Conservation (phyloP, 2,797 vertebrate genomes). For the Pangasius djambal region DNA sequence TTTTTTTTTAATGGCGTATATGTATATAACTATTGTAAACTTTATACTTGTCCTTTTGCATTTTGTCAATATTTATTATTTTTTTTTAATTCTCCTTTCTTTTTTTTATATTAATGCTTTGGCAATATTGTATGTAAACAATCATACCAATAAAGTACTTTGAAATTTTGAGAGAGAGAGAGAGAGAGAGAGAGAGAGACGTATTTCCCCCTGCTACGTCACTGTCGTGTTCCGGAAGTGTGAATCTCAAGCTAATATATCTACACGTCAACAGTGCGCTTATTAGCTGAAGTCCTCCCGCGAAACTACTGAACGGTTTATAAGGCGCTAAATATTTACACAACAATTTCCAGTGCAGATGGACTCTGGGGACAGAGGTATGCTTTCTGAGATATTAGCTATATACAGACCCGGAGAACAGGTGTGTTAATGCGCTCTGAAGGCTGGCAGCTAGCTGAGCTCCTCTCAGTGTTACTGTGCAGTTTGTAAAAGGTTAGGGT, state of each 20-base stretch:
- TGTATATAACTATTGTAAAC: too few relatives aligned
- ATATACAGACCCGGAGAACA: neutral
- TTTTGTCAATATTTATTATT: too few relatives aligned
- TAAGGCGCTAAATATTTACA: neutral
- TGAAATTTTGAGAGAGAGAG: neutral
- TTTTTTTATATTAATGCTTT: too few relatives aligned
- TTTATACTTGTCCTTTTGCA: too few relatives aligned
- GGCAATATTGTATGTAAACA: too few relatives aligned
- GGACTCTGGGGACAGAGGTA: slow-evolving; percentile 7
- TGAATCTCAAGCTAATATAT: neutral
- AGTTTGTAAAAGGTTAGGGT: neutral
- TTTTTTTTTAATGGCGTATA: too few relatives aligned
- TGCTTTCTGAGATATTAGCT: neutral
- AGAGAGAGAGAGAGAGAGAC: neutral
- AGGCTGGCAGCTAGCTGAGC: neutral
- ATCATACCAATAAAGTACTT: too few relatives aligned
- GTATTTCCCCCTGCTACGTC: neutral
- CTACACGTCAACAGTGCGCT: neutral
- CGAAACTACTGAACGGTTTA: too few relatives aligned
- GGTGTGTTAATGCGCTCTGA: neutral
- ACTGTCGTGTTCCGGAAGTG: slow-evolving; percentile 30
- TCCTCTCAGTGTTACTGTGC: neutral
- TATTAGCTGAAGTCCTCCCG: neutral
- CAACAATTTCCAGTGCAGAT: neutral
- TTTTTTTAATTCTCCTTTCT: too few relatives aligned